These are phyloP conservation scores for Halcyon chelicuti DNA, from an alignment of 2,797 vertebrate genomes.

Conservation along the genomic window DNA sequence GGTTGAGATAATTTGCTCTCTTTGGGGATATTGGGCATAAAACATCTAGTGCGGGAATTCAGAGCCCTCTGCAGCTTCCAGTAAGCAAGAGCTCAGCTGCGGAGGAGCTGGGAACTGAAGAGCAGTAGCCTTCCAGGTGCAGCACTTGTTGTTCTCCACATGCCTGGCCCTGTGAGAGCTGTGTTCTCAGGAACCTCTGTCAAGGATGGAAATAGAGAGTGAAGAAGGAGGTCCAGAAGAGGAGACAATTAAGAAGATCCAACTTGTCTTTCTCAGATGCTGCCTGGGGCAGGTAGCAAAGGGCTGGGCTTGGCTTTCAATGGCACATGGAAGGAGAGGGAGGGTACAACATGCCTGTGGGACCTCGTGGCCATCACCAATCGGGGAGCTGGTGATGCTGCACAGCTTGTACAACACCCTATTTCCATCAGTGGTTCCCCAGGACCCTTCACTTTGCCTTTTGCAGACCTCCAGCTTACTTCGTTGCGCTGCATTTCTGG, in stretches of 20 bases:
- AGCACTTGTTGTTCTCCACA: neutral
- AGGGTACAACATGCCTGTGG: accelerated
- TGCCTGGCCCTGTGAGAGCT: neutral
- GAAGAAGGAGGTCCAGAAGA: neutral
- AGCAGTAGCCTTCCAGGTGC: accelerated
- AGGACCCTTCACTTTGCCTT: neutral
- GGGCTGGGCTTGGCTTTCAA: neutral
- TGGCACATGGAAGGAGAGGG: neutral
- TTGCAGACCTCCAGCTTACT: neutral
- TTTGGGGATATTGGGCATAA: neutral
- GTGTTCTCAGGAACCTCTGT: neutral
- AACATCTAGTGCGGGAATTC: neutral
- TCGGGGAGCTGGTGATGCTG: neutral
- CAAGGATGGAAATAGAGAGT: neutral
- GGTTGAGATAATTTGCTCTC: neutral
- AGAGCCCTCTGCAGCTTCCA: neutral
- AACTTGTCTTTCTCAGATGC: neutral
- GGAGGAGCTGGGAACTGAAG: neutral
- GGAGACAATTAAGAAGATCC: neutral
- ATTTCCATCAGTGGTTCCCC: neutral
- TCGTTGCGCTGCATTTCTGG: accelerated
- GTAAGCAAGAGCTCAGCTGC: neutral
- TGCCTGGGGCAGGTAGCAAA: neutral
- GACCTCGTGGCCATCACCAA: accelerated
- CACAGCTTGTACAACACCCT: neutral